These are phyloP conservation scores for Anguilla megastoma DNA, from an alignment of 2,797 vertebrate species.

Conservation along the genomic window DNA sequence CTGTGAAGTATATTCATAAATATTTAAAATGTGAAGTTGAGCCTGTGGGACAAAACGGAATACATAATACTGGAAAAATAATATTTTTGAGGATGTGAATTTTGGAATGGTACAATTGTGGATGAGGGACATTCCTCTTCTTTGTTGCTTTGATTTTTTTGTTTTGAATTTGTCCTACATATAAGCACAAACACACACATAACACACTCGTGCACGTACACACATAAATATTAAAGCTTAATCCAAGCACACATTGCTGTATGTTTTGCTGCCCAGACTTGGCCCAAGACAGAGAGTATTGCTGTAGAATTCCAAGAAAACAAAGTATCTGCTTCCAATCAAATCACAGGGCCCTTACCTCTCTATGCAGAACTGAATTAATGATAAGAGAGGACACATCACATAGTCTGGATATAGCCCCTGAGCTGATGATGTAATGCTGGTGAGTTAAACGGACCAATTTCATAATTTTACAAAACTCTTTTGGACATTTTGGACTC, in stretches of 20 bases:
- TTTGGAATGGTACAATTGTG: neutral
- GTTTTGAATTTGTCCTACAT: neutral
- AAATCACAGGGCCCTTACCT: neutral
- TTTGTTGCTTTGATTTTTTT: neutral
- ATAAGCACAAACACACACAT: neutral
- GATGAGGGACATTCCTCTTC: neutral
- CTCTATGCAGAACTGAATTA: neutral
- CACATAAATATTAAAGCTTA: constrained; percentile 21
- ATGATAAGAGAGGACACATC: neutral
- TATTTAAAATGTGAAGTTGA: too few species aligned
- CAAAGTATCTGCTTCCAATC: neutral
- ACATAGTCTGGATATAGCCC: neutral
- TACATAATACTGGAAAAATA: neutral
- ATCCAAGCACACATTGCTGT: constrained; percentile 2
- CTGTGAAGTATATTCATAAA: too few species aligned
- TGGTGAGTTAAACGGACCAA: neutral
- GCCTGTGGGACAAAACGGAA: too few species aligned
- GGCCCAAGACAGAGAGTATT: neutral
- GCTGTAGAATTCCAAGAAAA: neutral
- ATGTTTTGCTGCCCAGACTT: neutral
- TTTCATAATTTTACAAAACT: neutral
- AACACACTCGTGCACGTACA: neutral
- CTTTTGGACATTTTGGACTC: neutral
- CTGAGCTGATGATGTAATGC: neutral
- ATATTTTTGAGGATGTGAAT: neutral